Conservation (phyloP, 2,113 vertebrate species). For the Puffinus mauretanicus region DNA sequence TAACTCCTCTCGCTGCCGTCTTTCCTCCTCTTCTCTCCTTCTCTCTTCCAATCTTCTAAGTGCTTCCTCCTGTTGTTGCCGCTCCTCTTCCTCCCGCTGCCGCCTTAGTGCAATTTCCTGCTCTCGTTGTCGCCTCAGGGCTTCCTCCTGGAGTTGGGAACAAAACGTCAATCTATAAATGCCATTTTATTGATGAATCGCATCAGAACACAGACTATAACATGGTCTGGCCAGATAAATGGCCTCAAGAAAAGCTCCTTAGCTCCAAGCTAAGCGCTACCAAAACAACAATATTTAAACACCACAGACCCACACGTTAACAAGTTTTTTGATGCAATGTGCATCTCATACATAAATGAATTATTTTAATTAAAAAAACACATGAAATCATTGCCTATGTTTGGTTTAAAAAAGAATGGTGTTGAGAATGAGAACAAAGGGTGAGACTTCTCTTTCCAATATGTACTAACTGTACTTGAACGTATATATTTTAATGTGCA, state of each 20-base stretch:
- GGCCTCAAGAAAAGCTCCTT: neutral
- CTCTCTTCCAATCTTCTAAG: slow-evolving; percentile 87
- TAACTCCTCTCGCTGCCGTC: slow-evolving; percentile 87
- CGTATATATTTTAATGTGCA: neutral
- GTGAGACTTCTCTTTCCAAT: neutral
- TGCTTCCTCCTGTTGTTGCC: slow-evolving; percentile 90
- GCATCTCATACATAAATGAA: neutral
- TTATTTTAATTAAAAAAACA: neutral
- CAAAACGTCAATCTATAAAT: neutral
- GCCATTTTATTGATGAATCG: neutral
- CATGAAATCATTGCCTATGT: neutral
- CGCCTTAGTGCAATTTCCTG: slow-evolving; percentile 90
- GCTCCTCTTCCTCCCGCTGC: slow-evolving; percentile 92
- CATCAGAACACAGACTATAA: slow-evolving; percentile 34
- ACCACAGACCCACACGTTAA: neutral
- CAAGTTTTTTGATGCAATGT: neutral
- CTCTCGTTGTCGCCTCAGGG: slow-evolving; percentile 75
- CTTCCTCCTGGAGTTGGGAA: slow-evolving; percentile 75
- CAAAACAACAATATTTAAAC: neutral
- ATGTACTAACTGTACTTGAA: neutral
- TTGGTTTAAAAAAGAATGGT: neutral
- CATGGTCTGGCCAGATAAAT: neutral
- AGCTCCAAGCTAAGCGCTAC: neutral
- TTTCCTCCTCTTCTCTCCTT: slow-evolving; percentile 91
- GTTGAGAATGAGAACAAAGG: neutral